Base-by-base conservation (phyloP, 2,113 vertebrate species). In the Scomber japonicus region DNA sequence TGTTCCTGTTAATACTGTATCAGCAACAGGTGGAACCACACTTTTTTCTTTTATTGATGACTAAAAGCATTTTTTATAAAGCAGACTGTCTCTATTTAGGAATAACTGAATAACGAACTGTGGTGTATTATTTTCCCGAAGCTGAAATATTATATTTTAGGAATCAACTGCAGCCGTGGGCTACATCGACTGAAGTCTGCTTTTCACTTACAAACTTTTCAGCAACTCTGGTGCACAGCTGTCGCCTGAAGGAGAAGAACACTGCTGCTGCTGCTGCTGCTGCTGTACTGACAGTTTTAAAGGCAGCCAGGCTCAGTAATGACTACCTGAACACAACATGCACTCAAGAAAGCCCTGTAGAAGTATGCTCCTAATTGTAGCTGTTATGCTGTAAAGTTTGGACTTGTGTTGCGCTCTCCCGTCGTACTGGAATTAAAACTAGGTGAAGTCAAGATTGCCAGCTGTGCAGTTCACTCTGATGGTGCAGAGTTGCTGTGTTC, bases 281-380 rank as follows among this genome's bases (percentile, higher is more conserved):
- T 90, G 81, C 35, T 40, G 35, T 40, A 40, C 35, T 40, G 35
- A 85, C 78, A 74, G 75, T 40, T 86, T 87, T 80, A 91, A 81
- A 75, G 77, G 48, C 83, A 35, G 31, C 51, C 24, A 0, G 66
- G 46, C 56, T 24, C 54, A 31, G 69, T 85, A 93, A 91, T 90
- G 82, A 87, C 81, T 76, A 88, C 82, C 53, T 85, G 79, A 83
- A 80, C 54, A 71, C 71, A 78, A 65, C 74, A 56, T 67, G 55
- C 69, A 63, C 45, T 65, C 61, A 54, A 71, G 56, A 82, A 85
- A 86, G 44, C 66, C 17, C 27, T n/a, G 8, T 45, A 40, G 46
- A 87, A 82, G 75, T 85, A 76, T 88, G 84, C 35, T 68, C 61
- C 24, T 84, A 89, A 93, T 88, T 91, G 81, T 56, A 92, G 86